Base-by-base conservation (phyloP, 2,113 vertebrate genomes). In the Maccullochella peelii region DNA sequence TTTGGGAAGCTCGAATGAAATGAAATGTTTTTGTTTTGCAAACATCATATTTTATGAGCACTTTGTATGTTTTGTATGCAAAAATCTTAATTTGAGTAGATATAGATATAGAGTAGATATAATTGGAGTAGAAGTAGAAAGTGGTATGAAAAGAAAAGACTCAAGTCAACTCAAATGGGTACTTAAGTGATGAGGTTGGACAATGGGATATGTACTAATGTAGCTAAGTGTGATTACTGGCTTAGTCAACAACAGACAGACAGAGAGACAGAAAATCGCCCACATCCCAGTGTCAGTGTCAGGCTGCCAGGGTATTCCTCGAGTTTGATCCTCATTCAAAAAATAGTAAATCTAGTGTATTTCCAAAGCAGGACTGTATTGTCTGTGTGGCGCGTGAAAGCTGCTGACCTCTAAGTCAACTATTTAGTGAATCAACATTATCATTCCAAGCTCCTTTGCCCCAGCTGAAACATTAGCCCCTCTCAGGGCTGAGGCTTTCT, bases 371-470 rank as follows among this genome's bases (percentile, higher is more conserved):
- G 61, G 55, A 27, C 38, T 65, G 79, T 80, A 90, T 91, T 93
- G 92, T 88, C 86, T 85, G 58, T 85, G 74, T 79, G 81, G 59
- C 21, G 70, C 67, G 77, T 92, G 86, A 92, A 93, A 80, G 90
- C 87, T 87, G 87, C 84, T 93, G 95, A 95, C 93, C 95, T 95
- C 93, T 93, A 87, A 93, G 92, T 92, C 85, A 89, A 93, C 92
- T 90, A 94, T 94, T 95, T 94, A 93, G 93, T 83, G 65, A 94
- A 94, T 95, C 92, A 92, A 94, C 92, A 95, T 95, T 92, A 94
- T 94, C 93, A 94, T 93, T 94, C 94, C 92, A 88, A 89, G 87
- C 91, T 91, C 89, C 86, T 94, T 93, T 93, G 89, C 91, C 93
- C 91, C 77, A 76, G 89, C 86, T 95, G 95, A 95, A 96, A 96